Evolutionary conservation across 2,113 vertebrate genomes (phyloP).

Genomic region (Dicentrarchus labrax): DNA sequence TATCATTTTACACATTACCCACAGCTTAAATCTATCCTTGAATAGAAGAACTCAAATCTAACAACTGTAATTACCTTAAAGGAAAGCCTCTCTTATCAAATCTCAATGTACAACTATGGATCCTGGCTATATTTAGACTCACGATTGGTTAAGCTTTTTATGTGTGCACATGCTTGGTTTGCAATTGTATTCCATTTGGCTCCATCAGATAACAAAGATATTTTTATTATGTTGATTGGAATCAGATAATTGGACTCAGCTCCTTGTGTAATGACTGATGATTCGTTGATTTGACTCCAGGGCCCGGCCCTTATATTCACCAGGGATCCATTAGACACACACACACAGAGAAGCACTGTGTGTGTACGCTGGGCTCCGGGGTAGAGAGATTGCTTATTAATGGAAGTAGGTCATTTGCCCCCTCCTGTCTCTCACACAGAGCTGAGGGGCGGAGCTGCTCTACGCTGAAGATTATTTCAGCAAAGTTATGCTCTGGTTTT

Average conservation of each 20-base stretch:
- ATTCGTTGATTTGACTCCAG: slow-evolving; percentile 68
- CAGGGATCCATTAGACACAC: slow-evolving; percentile 74
- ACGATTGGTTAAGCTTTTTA: slow-evolving; percentile 50
- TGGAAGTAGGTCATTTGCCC: slow-evolving; percentile 84
- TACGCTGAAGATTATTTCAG: slow-evolving; percentile 71
- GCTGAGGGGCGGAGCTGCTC: slow-evolving; percentile 73
- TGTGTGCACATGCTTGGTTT: slow-evolving; percentile 69
- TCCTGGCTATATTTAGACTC: slow-evolving; percentile 57
- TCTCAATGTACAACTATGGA: slow-evolving; percentile 47
- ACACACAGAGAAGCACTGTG: slow-evolving; percentile 30
- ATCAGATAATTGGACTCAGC: slow-evolving; percentile 70
- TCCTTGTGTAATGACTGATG: slow-evolving; percentile 71
- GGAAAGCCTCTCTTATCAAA: slow-evolving; percentile 20
- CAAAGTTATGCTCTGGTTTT: slow-evolving; percentile 71
- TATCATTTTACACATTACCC: slow-evolving; percentile 22
- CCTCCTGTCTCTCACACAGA: slow-evolving; percentile 69
- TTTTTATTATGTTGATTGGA: slow-evolving; percentile 66
- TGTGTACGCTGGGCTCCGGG: slow-evolving; percentile 63
- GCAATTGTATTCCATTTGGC: slow-evolving; percentile 56
- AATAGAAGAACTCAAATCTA: slow-evolving; percentile 13
- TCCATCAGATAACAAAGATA: slow-evolving; percentile 56
- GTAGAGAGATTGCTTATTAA: slow-evolving; percentile 83
- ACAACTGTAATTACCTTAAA: slow-evolving; percentile 31
- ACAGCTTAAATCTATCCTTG: slow-evolving; percentile 14
- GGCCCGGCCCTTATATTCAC: slow-evolving; percentile 68